Conservation (phyloP, 2,797 vertebrate genomes). For the Labeo calbasu region DNA sequence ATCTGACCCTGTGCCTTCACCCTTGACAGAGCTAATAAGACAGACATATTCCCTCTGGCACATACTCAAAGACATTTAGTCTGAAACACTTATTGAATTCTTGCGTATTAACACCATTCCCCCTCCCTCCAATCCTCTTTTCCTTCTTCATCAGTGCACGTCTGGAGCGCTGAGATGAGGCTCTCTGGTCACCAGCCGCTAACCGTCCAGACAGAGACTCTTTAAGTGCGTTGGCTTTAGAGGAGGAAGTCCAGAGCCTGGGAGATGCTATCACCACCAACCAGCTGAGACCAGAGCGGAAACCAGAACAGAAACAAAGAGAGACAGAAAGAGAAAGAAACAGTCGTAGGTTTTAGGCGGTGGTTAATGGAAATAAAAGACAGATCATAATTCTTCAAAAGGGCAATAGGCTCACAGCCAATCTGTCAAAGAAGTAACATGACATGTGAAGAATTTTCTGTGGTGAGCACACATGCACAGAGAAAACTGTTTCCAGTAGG, state of each 20-base stretch:
- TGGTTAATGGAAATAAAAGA: conserved; percentile 38
- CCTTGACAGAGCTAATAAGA: neutral
- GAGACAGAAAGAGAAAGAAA: conserved; percentile 32
- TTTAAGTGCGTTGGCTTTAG: conserved; percentile 73
- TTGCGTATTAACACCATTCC: neutral
- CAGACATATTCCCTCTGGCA: neutral
- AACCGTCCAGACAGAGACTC: conserved; percentile 42
- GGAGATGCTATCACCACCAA: conserved; percentile 84
- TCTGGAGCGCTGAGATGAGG: conserved; percentile 41
- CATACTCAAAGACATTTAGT: neutral
- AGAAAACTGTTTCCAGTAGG: conserved; percentile 33
- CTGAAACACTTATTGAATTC: neutral
- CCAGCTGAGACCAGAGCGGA: conserved; percentile 83
- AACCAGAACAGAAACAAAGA: conserved; percentile 66
- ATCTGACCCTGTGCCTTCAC: conserved; percentile 18
- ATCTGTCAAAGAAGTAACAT: conserved; percentile 47
- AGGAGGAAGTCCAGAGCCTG: conserved; percentile 82
- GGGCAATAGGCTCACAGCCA: conserved; percentile 48
- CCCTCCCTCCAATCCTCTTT: neutral
- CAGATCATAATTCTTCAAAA: conserved; percentile 48
- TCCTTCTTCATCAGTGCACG: neutral
- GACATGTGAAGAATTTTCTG: conserved; percentile 36
- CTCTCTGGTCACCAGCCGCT: conserved; percentile 16
- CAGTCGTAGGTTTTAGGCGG: conserved; percentile 6
- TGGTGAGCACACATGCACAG: conserved; percentile 12